A percentile compares a stretch with the other conserved stretches of the same genome.
phyloP scores from a whole-genome alignment of 2,888 invertebrate genomes.

The Matsumyia berberina region DNA sequence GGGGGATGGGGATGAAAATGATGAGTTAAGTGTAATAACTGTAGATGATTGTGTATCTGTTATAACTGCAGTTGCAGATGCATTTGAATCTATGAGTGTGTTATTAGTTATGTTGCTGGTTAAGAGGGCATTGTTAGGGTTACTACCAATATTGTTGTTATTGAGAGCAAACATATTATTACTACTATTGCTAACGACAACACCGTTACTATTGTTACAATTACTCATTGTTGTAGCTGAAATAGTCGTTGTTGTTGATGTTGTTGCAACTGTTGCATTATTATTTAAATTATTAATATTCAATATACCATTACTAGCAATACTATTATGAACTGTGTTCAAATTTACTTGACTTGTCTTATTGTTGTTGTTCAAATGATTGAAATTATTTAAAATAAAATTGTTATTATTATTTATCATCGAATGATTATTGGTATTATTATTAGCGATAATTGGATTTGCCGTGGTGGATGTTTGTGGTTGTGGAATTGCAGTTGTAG shows the following conservation, averaged over 20 bases:
- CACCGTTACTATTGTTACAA: constrained; percentile 77
- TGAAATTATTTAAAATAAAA: constrained; percentile 73
- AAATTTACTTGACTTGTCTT: constrained; percentile 76
- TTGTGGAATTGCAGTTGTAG: constrained; percentile 80
- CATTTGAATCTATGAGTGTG: constrained; percentile 77
- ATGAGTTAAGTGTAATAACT: constrained; percentile 60
- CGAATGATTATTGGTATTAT: constrained; percentile 77
- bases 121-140: constrained; percentile 82
- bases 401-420: constrained; percentile 73
- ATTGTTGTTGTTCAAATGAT: constrained; percentile 76
- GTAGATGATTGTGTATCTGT: constrained; percentile 65
- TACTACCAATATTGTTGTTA: constrained; percentile 68
- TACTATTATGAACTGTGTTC: constrained; percentile 74
- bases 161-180: constrained; percentile 65
- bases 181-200: constrained; percentile 78
- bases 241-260: constrained; percentile 66
- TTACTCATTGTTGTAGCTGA: constrained; percentile 72
- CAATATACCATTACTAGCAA: constrained; percentile 73
- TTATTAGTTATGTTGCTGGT: constrained; percentile 81
- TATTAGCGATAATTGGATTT: constrained; percentile 80
- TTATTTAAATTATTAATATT: constrained; percentile 79
- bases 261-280: constrained; percentile 76
- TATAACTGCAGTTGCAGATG: constrained; percentile 80
- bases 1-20: constrained; percentile 70
- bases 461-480: constrained; percentile 83